These are phyloP conservation scores for Centrocercus urophasianus DNA, from an alignment of 2,113 vertebrate genomes.

Conservation along the genomic window DNA sequence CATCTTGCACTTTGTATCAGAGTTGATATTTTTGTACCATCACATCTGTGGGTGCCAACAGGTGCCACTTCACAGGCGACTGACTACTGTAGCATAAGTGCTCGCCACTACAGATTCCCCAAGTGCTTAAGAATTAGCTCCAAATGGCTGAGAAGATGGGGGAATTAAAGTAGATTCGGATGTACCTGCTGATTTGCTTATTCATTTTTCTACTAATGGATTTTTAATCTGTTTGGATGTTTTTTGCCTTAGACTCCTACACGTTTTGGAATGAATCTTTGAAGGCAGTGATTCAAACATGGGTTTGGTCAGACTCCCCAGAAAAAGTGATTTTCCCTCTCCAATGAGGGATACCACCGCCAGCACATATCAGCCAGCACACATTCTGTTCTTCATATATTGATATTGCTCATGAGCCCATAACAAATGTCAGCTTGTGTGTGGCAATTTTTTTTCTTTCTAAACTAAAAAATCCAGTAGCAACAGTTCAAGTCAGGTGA, in stretches of 20 bases:
- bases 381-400: background rate
- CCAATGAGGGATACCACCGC: background rate
- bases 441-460: constrained; percentile 60
- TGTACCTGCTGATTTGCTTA: background rate
- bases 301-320: constrained; percentile 28
- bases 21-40: background rate
- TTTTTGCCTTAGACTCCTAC: background rate
- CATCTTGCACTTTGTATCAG: background rate
- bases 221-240: background rate
- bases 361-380: constrained; percentile 25
- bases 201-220: background rate
- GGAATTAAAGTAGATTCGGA: background rate
- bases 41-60: background rate
- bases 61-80: background rate
- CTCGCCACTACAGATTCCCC: background rate
- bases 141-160: background rate
- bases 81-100: background rate
- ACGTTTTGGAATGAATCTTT: constrained; percentile 20
- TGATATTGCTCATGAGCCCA: background rate
- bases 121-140: background rate
- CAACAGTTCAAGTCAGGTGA: background rate
- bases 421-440: constrained; percentile 50
- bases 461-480: constrained; percentile 42
- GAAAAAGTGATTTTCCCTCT: constrained; percentile 48
- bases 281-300: constrained; percentile 37